Percentiles rank a stretch among this genome's conserved stretches.
Conservation (phyloP, 2,797 vertebrate genomes). For the Enteromius unitaeniatus region DNA sequence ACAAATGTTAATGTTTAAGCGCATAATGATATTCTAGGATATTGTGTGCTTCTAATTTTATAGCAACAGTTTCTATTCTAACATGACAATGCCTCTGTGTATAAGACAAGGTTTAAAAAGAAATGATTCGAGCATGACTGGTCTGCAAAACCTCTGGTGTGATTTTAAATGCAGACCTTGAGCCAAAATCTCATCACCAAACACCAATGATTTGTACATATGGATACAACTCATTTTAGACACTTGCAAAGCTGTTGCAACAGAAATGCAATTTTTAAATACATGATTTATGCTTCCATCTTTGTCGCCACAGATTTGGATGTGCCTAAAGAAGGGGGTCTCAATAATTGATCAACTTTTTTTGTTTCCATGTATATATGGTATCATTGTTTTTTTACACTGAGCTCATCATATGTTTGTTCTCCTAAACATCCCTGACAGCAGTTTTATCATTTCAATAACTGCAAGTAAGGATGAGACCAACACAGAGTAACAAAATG, state of each 20-base stretch:
- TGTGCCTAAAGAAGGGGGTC: neutral
- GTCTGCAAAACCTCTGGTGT: neutral
- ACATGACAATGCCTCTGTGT: neutral
- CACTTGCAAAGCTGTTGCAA: neutral
- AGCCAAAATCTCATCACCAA: neutral
- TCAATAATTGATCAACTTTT: neutral
- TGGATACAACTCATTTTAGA: neutral
- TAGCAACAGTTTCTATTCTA: neutral
- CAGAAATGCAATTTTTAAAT: neutral
- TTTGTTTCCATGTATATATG: neutral
- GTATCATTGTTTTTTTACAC: neutral
- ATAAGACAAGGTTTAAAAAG: neutral
- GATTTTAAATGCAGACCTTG: neutral
- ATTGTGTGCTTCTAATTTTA: neutral
- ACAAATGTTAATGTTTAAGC: neutral
- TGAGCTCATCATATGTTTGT: neutral
- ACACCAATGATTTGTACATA: neutral
- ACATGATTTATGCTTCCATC: neutral
- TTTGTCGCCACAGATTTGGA: neutral
- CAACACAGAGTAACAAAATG: slow-evolving; percentile 56
- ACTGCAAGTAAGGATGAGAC: slow-evolving; percentile 34
- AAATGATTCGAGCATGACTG: neutral
- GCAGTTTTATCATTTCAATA: neutral
- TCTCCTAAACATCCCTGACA: neutral
- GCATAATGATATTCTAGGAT: neutral